phyloP scores from a whole-genome alignment of 2,888 invertebrate species.

The Seira ritae region DNA sequence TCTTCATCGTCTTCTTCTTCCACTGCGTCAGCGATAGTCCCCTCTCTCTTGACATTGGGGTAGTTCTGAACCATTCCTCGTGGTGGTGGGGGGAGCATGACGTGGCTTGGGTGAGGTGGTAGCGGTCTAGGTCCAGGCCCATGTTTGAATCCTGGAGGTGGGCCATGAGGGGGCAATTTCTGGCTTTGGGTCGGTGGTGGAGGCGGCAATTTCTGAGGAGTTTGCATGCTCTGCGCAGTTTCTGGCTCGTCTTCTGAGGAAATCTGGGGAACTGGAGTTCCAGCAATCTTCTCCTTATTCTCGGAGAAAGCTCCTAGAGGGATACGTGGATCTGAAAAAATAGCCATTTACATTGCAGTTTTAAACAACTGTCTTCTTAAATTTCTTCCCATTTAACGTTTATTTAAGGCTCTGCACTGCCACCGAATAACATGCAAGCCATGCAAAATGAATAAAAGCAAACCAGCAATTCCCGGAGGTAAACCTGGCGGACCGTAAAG shows the following conservation, averaged over 20 bases:
- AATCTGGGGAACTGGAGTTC: constrained; percentile 80
- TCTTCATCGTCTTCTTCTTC: constrained; percentile 71
- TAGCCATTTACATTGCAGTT: not conserved
- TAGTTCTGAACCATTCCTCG: constrained; percentile 84
- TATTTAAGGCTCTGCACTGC: not conserved
- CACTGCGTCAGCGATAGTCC: constrained; percentile 73
- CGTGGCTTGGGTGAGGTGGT: constrained; percentile 81
- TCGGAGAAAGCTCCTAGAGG: constrained; percentile 91
- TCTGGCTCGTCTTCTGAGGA: constrained; percentile 64
- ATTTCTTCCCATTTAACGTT: no score
- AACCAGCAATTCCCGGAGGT: constrained; percentile 61
- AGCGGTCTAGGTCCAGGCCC: constrained; percentile 73
- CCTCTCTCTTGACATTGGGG: constrained; percentile 90
- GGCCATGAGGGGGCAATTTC: constrained; percentile 69
- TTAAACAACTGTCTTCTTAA: not conserved
- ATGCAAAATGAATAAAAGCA: constrained; percentile 55
- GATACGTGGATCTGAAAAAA: constrained; percentile 89
- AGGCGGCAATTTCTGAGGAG: constrained; percentile 52
- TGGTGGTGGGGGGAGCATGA: constrained; percentile 89
- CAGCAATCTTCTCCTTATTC: constrained; percentile 87
- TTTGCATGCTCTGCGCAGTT: constrained; percentile 60
- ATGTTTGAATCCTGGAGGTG: constrained; percentile 58
- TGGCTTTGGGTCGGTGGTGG: constrained; percentile 50
- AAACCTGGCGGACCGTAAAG: constrained; percentile 74
- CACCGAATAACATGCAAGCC: constrained; percentile 48